Evolutionary conservation across 1,140 invertebrate species (phyloP), one percentile per base, ranked within the genome.

Genomic region (Caerostris extrusa): DNA sequence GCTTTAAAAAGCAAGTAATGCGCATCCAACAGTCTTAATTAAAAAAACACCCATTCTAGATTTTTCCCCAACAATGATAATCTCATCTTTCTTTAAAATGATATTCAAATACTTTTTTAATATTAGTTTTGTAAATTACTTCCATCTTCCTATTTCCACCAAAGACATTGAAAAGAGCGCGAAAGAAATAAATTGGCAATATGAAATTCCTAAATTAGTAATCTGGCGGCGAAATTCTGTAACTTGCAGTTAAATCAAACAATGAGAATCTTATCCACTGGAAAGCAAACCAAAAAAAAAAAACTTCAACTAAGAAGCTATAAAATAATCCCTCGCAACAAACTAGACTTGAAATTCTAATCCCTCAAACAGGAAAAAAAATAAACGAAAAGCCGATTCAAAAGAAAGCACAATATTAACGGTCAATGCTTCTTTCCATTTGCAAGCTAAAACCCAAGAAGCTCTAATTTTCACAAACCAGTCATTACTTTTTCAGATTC

Each of bases 401-500:
- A n/a, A n/a, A n/a, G n/a, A 90, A 90, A 77, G 67, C 53, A 61
- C 53, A 71, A 71, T 56, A 90, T 90, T 90, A 90, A 90, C 88
- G 64, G 88, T 57, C 64, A 77, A 60, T 77, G 55, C 55, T 56
- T 77, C 56, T 56, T 71, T 57, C 60, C 34, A 77, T 6, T n/a
- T 61, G 61, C 50, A 34, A 61, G 86, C 61, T 88, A 53, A 88
- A 88, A 88, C 58, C 50, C 34, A n/a, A 77, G 69, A 8, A 50
- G 81, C 53, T 57, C 81, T 19, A 85, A 92, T 61, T 85, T 92
- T 53, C 90, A 7, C 90, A 85, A 85, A 92, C 56, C 61, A 67
- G 77, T 85, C 90, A 92, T 85, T 92, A 92, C 90, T 85, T n/a
- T n/a, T 92, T 56, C 58, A 92, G 90, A 92, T 92, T 83, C 85